A percentile compares a stretch with the other conserved stretches of the same genome.
phyloP scores from a whole-genome alignment of 2,113 vertebrate species.

The Haliaeetus leucogaster region DNA sequence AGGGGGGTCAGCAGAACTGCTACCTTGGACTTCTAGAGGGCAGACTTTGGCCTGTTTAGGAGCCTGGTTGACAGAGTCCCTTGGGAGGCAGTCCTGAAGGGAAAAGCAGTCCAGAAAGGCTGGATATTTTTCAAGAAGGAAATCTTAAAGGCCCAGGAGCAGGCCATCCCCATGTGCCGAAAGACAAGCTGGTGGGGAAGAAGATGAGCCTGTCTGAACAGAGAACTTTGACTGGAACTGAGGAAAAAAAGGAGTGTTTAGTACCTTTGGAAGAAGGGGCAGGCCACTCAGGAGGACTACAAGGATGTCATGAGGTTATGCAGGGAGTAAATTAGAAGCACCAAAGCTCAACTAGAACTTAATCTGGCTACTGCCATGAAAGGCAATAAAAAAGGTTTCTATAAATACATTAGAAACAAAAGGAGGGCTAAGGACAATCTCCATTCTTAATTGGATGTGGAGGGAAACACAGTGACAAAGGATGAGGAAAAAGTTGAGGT shows the following conservation, averaged over 20 bases:
- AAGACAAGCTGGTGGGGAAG: neutral
- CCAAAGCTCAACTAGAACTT: neutral
- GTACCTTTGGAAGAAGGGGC: neutral
- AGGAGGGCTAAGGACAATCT: neutral
- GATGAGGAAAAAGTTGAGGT: neutral
- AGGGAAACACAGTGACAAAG: neutral
- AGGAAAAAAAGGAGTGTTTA: neutral
- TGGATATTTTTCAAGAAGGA: too few relatives aligned
- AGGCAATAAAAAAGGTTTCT: neutral
- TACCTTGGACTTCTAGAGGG: too few relatives aligned
- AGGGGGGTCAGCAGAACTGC: too few relatives aligned
- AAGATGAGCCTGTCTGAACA: neutral
- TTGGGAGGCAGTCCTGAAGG: too few relatives aligned
- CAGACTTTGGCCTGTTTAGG: too few relatives aligned
- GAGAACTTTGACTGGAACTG: neutral
- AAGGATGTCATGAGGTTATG: neutral
- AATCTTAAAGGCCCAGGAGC: neutral
- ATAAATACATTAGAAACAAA: neutral
- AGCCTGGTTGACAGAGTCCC: too few relatives aligned
- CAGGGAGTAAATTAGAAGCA: neutral
- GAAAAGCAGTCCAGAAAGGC: too few relatives aligned
- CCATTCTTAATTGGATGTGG: neutral
- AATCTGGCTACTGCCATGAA: neutral
- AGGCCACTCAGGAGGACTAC: neutral
- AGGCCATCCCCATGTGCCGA: fast-evolving